Evolutionary conservation across 92 coral and sea anemone genomes (phyloP), one percentile per base, ranked within the genome.

Genomic region (Nematostella vectensis): DNA sequence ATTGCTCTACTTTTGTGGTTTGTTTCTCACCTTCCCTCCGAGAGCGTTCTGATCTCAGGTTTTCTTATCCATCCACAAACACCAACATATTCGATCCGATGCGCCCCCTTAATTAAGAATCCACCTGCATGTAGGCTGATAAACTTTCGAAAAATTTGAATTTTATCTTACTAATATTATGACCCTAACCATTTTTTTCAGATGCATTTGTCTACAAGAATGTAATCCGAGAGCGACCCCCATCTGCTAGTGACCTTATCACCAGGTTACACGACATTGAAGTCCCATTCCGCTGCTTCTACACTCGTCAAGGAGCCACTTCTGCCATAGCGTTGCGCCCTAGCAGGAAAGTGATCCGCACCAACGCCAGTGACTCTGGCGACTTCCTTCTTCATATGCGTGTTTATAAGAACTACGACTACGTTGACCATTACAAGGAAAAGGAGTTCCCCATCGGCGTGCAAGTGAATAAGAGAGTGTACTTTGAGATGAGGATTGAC

Each of bases 391-490:
- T 85, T 27, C 58, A 81, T 47, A 65, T 85, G 20, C 74, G 80
- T 20, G 94, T 85, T 20, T 85, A 78, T 22, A 80, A 70, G 48
- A 83, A 85, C 64, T 18, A 27, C 2, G 62, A 21, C 2, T 85
- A 79, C 72, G 36, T 58, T 8, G 62, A 56, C 22, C 83, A 87
- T 9, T 80, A 80, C 50, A 61, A 75, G 8, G 94, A 85, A 31
- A 76, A 85, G 50, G 85, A 83, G 49, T 85, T 85, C 62, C 94
- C 94, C 1, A 75, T 85, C 1, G 83, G 88, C 4, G 94, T 85
- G 1, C 47, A 44, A 60, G 94, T 85, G 13, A 80, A 76, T 29
- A 29, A 57, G 26, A 47, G 94, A 33, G 57, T 85, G 36, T 85
- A 47, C 69, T 49, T 85, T 31, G 77, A 85, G 57, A 70, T 85